These are phyloP conservation scores for Pygoscelis antarcticus DNA, from an alignment of 2,113 vertebrate genomes.

Conservation along the genomic window DNA sequence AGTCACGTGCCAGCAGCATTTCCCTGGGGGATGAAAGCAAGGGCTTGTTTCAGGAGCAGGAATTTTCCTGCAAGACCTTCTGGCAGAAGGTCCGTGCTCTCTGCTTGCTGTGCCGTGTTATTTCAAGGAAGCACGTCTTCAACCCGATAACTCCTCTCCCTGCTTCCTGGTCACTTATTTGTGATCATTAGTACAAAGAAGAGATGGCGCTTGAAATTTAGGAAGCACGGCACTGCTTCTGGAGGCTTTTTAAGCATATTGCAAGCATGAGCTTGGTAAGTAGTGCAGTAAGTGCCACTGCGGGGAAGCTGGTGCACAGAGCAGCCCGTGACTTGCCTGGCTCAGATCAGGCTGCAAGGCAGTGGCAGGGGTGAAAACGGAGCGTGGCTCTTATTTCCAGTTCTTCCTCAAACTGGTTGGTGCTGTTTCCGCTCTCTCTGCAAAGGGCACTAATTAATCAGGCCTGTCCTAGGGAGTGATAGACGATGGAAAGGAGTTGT, in stretches of 20 bases:
- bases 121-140: background rate
- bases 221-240: background rate
- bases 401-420: background rate
- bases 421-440: background rate
- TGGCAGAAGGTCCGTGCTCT: background rate
- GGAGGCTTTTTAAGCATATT: background rate
- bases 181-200: background rate
- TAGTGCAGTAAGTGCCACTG: background rate
- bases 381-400: background rate
- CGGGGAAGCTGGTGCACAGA: background rate
- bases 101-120: background rate
- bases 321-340: background rate
- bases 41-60: background rate
- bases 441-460: background rate
- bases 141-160: fast-evolving
- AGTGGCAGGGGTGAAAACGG: background rate
- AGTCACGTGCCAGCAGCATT: background rate
- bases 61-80: background rate
- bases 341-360: background rate
- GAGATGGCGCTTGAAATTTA: background rate
- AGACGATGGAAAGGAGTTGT: fast-evolving
- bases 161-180: background rate
- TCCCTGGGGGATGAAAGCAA: background rate
- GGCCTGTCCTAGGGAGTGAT: background rate
- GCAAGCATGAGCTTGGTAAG: fast-evolving